Percentiles rank a stretch among this genome's conserved stretches.
These are phyloP conservation scores for Portunus trituberculatus DNA, from an alignment of 1,140 invertebrate species.

Conservation along the genomic window DNA sequence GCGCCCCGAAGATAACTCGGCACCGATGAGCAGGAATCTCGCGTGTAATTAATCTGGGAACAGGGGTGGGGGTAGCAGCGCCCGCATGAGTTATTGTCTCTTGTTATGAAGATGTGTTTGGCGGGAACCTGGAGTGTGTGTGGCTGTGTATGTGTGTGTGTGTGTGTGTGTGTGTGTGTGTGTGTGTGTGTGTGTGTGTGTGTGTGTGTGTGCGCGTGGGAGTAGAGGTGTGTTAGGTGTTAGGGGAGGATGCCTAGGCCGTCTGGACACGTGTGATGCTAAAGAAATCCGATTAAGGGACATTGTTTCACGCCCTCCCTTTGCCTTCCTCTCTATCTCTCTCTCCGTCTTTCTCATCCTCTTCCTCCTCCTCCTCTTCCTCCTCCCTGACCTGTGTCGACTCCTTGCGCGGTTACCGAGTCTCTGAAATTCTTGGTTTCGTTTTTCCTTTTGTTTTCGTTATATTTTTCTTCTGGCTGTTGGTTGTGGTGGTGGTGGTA, in stretches of 20 bases:
- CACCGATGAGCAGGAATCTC: background rate
- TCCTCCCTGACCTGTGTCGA: background rate
- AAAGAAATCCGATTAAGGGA: slow-evolving; percentile 23
- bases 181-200: slow-evolving; percentile 15
- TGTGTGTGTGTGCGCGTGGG: slow-evolving; percentile 5
- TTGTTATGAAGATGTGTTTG: background rate
- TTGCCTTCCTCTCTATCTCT: background rate
- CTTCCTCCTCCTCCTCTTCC: background rate
- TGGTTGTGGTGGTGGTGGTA: too few species aligned
- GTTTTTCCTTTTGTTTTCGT: background rate
- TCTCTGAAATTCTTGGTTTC: background rate
- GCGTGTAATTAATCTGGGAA: background rate
- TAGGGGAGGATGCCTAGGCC: background rate
- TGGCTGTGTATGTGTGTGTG: too few species aligned
- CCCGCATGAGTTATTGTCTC: background rate
- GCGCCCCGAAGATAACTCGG: background rate
- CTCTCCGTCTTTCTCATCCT: background rate
- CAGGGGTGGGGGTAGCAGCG: background rate
- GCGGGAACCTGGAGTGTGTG: background rate
- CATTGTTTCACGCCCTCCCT: background rate
- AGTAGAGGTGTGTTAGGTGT: background rate
- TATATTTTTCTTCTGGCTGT: background rate
- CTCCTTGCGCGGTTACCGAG: background rate
- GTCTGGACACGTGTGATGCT: slow-evolving; percentile 39
- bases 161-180: too few species aligned